Conservation (phyloP, 2,113 vertebrate species). For the Thalassoma bifasciatum region DNA sequence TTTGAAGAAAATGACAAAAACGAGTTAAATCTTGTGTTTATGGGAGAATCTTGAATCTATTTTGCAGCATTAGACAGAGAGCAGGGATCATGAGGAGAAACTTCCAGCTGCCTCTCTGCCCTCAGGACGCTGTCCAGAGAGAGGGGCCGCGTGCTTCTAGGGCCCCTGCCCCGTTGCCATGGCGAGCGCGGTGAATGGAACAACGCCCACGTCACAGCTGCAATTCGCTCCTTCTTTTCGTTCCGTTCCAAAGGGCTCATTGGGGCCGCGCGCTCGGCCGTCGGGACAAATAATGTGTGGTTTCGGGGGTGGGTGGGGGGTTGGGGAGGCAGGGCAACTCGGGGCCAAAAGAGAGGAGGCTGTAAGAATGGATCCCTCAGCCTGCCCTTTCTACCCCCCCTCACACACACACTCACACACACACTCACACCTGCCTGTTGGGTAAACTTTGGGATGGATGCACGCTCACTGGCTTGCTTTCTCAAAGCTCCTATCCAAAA, state of each 20-base stretch:
- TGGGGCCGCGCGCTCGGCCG: constrained; percentile 78
- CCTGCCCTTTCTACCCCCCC: constrained; percentile 38
- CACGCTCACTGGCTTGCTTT: constrained; percentile 26
- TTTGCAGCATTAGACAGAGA: constrained; percentile 11
- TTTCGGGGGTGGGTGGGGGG: constrained; percentile 49
- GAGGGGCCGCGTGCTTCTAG: constrained; percentile 90
- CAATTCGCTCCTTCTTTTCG: constrained; percentile 81
- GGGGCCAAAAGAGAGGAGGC: constrained; percentile 75
- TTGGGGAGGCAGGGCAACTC: constrained; percentile 54
- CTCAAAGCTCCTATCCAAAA: neutral
- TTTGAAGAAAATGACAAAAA: no score
- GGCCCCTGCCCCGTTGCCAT: constrained; percentile 94
- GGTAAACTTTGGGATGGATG: constrained; percentile 74
- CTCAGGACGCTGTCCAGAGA: constrained; percentile 87
- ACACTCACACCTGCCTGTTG: constrained; percentile 78
- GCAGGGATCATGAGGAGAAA: constrained; percentile 48
- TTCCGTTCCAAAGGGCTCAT: constrained; percentile 81
- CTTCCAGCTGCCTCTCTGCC: constrained; percentile 75
- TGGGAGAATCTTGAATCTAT: neutral
- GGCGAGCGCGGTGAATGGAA: constrained; percentile 91
- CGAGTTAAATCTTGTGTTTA: neutral
- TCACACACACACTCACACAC: no score
- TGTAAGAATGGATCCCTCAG: constrained; percentile 62
- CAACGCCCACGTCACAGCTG: constrained; percentile 91
- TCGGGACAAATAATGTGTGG: constrained; percentile 76